These are phyloP conservation scores for Congeria kusceri DNA, from an alignment of 2,888 invertebrate genomes.

Conservation along the genomic window DNA sequence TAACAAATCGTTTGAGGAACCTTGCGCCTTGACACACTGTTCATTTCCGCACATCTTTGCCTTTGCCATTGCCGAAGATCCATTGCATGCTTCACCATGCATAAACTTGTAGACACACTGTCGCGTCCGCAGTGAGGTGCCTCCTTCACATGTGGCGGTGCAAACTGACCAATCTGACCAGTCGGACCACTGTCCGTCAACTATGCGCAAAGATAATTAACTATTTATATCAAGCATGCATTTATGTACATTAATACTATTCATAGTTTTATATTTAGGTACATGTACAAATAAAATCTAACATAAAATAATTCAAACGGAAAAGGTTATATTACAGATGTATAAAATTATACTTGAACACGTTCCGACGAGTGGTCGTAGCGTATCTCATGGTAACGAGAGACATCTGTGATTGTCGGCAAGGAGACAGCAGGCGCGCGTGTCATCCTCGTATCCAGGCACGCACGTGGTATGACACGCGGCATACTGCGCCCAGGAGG, in stretches of 20 bases:
- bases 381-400: neutral
- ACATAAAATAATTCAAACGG: too few relatives aligned
- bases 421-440: conserved; percentile 2
- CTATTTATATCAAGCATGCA: too few relatives aligned
- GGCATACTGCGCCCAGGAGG: neutral
- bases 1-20: too few relatives aligned
- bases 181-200: neutral
- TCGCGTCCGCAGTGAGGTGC: neutral
- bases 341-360: conserved; percentile 7
- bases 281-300: too few relatives aligned
- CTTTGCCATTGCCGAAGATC: neutral
- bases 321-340: too few relatives aligned
- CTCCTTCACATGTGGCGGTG: neutral
- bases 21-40: neutral
- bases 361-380: neutral
- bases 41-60: neutral
- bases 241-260: too few relatives aligned
- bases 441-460: neutral
- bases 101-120: neutral
- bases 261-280: too few relatives aligned
- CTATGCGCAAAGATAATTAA: neutral
- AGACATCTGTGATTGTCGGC: neutral
- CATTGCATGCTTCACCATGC: neutral
- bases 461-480: conserved; percentile 1
- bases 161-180: neutral